Evolutionary conservation across 2,888 invertebrate species (phyloP).

Genomic region (Allygus modestus): DNA sequence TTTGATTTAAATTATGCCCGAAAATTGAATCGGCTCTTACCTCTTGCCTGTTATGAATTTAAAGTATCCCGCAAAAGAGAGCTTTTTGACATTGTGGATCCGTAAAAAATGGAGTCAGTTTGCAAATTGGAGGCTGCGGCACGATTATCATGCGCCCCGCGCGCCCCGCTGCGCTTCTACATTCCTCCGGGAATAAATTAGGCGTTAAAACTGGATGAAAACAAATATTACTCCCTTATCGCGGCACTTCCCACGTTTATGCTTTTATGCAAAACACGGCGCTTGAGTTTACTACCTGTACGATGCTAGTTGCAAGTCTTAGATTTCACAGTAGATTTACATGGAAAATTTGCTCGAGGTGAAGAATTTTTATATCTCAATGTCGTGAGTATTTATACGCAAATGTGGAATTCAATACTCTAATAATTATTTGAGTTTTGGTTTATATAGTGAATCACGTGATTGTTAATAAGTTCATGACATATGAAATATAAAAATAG

Average conservation of each 20-base stretch:
- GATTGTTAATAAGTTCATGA: too few species aligned
- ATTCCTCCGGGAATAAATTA: slow-evolving; percentile 24
- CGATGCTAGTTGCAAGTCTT: slow-evolving; percentile 16
- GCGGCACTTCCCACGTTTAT: slow-evolving; percentile 10
- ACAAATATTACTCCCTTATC: slow-evolving; percentile 52
- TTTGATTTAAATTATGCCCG: slow-evolving; percentile 47
- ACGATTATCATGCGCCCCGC: slow-evolving; percentile 6
- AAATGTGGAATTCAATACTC: too few species aligned
- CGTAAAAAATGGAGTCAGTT: slow-evolving; percentile 47
- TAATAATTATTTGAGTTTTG: too few species aligned
- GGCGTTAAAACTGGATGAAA: slow-evolving; percentile 44
- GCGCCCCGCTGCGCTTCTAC: slow-evolving; percentile 9
- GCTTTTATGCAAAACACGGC: slow-evolving; percentile 21
- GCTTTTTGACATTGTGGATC: slow-evolving; percentile 35
- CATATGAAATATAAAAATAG: too few species aligned
- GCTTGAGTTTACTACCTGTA: neutral
- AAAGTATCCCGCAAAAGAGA: slow-evolving; percentile 28
- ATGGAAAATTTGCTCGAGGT: neutral
- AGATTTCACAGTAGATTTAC: neutral
- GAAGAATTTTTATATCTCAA: neutral
- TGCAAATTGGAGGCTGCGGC: slow-evolving; percentile 45
- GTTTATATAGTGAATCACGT: too few species aligned
- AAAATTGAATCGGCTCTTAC: slow-evolving; percentile 41
- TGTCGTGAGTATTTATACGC: too few species aligned
- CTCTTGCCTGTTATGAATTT: slow-evolving; percentile 44